phyloP scores from a whole-genome alignment of 1,140 invertebrate species.

The Gyrodactylus salaris region DNA sequence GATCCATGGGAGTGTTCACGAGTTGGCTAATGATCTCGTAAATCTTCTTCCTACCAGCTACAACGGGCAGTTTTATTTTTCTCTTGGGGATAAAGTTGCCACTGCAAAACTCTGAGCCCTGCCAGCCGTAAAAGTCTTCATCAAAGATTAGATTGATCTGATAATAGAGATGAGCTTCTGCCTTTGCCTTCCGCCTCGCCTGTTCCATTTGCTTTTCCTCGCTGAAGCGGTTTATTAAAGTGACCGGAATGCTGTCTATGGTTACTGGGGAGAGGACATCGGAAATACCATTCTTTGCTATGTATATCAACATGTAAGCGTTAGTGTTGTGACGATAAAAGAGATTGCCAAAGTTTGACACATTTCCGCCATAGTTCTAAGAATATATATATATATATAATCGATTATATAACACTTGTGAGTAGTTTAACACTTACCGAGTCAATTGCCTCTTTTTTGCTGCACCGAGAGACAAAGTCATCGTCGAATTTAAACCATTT shows the following conservation, averaged over 20 bases:
- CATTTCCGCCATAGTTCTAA: conserved; percentile 41
- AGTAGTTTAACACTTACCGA: neutral
- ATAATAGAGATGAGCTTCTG: conserved; percentile 1
- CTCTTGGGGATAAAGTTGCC: neutral
- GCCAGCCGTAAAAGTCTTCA: conserved; percentile 7
- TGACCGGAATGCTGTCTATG: neutral
- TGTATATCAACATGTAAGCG: conserved; percentile 99
- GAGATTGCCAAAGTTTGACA: conserved; percentile 38
- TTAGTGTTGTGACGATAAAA: conserved; percentile 66
- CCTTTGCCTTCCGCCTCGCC: conserved; percentile 1
- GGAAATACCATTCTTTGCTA: conserved; percentile 23
- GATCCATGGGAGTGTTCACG: neutral
- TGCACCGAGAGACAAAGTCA: conserved; percentile 80
- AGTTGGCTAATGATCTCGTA: neutral
- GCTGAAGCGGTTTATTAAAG: neutral
- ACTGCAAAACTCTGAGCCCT: conserved; percentile 1
- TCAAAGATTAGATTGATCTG: neutral
- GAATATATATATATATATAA: neutral
- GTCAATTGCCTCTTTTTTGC: conserved; percentile 59
- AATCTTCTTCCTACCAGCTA: neutral
- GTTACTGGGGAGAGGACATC: neutral
- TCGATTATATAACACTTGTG: neutral
- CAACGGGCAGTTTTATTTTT: neutral
- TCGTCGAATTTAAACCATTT: conserved; percentile 99
- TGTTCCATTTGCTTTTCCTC: conserved; percentile 5